Evolutionary conservation across 2,888 invertebrate genomes (phyloP), one percentile per base, ranked within the genome.

Genomic region (Tenthredo distinguenda): DNA sequence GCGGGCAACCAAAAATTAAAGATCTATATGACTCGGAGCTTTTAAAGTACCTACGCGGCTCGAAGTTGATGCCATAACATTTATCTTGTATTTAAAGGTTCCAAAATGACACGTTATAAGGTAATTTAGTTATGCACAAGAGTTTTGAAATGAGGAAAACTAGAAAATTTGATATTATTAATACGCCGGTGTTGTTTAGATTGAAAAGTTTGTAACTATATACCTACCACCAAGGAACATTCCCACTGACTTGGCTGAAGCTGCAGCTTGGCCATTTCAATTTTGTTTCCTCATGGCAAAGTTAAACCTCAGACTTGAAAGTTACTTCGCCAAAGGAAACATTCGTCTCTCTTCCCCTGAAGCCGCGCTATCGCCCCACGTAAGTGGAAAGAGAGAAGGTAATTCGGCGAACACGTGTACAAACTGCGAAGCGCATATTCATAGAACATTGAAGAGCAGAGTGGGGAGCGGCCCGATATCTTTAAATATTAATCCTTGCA

Each of bases 371-470:
- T 31, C n/a, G 7, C 77, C 77, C 77, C 21, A 58, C 58, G 81
- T 81, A 81, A 81, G 81, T 81, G 81, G 81, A 62, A 81, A 81
- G 81, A 81, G 81, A 81, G 81, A 81, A 81, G 81, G 81, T 81
- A 81, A 81, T 81, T 81, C 81, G 81, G 81, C 7, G 58, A 81
- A 81, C 81, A 81, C 81, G 81, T 81, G 81, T 81, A 81, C 81
- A 81, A 81, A 81, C 81, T 81, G 81, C 81, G 81, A 81, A 81
- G 81, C 62, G 58, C 81, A 81, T 81, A 81, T 81, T 81, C 81
- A 81, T 81, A 81, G 81, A 81, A 81, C 81, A 62, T 81, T 81
- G 81, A 81, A 81, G 81, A 58, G 81, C 18, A 40, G 81, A 81
- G 81, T 62, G 81, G 81, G 81, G 40, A 58, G 58, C 62, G 12